Percentiles rank a stretch among this genome's conserved stretches.
phyloP scores from a whole-genome alignment of 2,113 vertebrate genomes.

The Serinus canaria region DNA sequence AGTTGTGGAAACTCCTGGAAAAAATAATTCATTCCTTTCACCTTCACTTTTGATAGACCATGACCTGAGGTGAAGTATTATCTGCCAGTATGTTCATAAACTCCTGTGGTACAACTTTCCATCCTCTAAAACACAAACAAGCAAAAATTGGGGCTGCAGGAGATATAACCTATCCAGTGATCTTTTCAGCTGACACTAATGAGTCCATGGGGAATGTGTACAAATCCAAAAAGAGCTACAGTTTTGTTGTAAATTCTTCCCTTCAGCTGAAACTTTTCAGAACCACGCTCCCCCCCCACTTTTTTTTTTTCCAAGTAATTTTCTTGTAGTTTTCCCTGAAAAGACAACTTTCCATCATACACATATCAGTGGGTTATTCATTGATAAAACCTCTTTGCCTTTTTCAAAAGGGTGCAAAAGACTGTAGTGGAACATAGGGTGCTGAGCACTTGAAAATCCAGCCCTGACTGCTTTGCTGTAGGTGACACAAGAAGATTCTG shows the following conservation, averaged over 20 bases:
- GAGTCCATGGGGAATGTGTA: not conserved
- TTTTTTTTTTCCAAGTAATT: not conserved
- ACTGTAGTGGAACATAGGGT: not conserved
- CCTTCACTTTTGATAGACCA: not conserved
- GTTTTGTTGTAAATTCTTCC: not conserved
- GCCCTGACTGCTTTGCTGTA: not conserved
- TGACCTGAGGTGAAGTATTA: not conserved
- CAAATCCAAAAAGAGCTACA: not conserved
- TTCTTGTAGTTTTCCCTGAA: not conserved
- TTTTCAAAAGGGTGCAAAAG: not conserved
- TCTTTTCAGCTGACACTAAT: not conserved
- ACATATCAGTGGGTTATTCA: not conserved
- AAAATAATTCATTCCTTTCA: not conserved
- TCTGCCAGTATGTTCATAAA: not conserved
- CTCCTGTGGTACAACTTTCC: not conserved
- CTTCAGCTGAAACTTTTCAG: not conserved
- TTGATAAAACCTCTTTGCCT: not conserved
- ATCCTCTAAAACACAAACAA: not conserved
- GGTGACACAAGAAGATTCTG: not conserved
- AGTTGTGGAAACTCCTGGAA: not conserved
- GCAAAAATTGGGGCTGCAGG: not conserved
- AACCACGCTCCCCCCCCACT: fast-evolving
- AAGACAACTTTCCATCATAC: not conserved
- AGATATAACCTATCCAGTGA: not conserved
- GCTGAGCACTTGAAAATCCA: not conserved